phyloP scores from a whole-genome alignment of 2,888 invertebrate species.

The Luperina testacea region DNA sequence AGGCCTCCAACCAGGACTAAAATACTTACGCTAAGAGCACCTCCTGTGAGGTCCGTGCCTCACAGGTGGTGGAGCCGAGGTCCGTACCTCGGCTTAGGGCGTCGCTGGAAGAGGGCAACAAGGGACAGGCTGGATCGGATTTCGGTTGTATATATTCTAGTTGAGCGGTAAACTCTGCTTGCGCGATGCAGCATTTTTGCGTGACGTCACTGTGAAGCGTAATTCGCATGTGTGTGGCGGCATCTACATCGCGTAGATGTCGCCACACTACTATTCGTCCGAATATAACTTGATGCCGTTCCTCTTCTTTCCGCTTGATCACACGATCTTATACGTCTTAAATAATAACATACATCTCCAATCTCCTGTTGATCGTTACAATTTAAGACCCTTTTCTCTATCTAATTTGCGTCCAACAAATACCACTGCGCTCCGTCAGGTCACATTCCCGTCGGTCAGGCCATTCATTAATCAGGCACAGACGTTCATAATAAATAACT shows the following conservation, averaged over 20 bases:
- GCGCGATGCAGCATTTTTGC: no score
- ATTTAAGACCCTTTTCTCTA: not conserved
- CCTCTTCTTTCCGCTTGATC: not conserved
- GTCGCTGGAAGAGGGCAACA: no score
- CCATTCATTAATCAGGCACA: constrained; percentile 56
- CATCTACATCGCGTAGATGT: not conserved
- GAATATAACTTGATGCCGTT: not conserved
- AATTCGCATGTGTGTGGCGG: no score
- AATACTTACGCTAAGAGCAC: no score
- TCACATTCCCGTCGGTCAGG: constrained; percentile 44
- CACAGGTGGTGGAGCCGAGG: no score
- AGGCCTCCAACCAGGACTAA: no score
- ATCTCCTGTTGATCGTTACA: not conserved
- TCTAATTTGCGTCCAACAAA: constrained; percentile 29
- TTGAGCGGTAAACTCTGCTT: no score
- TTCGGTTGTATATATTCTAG: no score
- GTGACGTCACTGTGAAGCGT: no score
- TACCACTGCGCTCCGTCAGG: constrained; percentile 7
- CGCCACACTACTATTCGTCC: not conserved
- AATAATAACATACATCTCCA: not conserved
- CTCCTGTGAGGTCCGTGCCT: no score
- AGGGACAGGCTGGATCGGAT: no score
- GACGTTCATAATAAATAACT: constrained; percentile 59
- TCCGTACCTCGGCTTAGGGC: no score
- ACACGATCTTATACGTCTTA: not conserved